Evolutionary conservation across 2,113 vertebrate genomes (phyloP), one percentile per base, ranked within the genome.

Genomic region (Lamprotornis superbus): DNA sequence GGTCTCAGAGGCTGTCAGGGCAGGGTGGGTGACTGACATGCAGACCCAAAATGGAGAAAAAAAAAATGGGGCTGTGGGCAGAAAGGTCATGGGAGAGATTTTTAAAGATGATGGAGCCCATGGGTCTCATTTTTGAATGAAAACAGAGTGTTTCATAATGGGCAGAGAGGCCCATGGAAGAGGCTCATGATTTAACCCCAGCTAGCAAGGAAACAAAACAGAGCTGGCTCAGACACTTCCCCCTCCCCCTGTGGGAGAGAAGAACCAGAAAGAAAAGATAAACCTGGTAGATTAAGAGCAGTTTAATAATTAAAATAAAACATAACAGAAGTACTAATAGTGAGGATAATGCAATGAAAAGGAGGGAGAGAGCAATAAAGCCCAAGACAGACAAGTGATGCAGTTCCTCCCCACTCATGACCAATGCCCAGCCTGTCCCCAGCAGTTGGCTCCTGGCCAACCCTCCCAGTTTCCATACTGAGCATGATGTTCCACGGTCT

Each of bases 361-460:
- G 25, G 46, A 78, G 39, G 39, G 65, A 60, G 28, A 21, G 33
- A 52, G 44, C 16, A 53, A 46, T 10, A 40, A 75, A 68, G 20
- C 30, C 53, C 53, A 15, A 28, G 46, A 13, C 13, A 75, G 28
- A 17, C 24, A 31, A 76, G 30, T 5, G 24, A 15, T 19, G 40
- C n/a, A 19, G 53, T 33, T 52, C 33, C 17, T 69, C 55, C 63
- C n/a, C 10, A 30, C 6, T 23, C 16, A 3, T 19, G 28, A 23
- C 9, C 0, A 0, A 27, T 77, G 63, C 39, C 33, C 64, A 87
- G 83, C 39, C 23, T 0, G 0, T 20, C 39, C 25, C 53, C 53
- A 53, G 69, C 60, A 68, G 46, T 0, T 69, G 46, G 63, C 39
- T 76, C n/a, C 46, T 0, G 2, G 30, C 84, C 53, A 83, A 1